phyloP scores from a whole-genome alignment of 2,888 invertebrate species.

The Mythimna albipuncta region DNA sequence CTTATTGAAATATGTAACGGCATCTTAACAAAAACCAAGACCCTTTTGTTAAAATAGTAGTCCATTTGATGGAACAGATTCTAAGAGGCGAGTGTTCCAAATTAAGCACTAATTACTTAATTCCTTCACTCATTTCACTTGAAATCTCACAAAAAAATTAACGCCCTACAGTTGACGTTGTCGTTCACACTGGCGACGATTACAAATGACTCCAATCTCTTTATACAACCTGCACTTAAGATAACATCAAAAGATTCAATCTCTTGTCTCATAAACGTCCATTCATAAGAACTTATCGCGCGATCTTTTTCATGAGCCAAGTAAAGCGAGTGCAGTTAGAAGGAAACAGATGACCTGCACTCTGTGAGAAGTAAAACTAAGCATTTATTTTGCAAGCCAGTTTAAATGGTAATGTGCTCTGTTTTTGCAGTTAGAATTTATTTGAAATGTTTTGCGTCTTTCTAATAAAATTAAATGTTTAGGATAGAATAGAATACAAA shows the following conservation, averaged over 20 bases:
- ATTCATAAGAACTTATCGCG: slow-evolving; percentile 51
- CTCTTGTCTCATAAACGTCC: slow-evolving; percentile 52
- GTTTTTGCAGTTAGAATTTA: neutral
- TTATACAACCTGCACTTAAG: slow-evolving; percentile 50
- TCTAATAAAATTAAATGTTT: too few relatives aligned
- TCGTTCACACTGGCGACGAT: slow-evolving; percentile 28
- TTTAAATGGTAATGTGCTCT: slow-evolving; percentile 6
- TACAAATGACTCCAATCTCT: slow-evolving; percentile 34
- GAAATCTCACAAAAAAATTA: neutral
- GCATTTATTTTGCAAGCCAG: slow-evolving; percentile 10
- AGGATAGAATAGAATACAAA: too few relatives aligned
- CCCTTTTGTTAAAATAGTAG: neutral
- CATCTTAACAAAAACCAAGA: neutral
- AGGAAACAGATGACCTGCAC: slow-evolving; percentile 27
- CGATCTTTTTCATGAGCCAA: slow-evolving; percentile 37
- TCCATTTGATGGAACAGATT: neutral
- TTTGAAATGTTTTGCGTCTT: too few relatives aligned
- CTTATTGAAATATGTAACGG: too few relatives aligned
- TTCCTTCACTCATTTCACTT: neutral
- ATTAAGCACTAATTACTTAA: neutral
- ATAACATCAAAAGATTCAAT: slow-evolving; percentile 56
- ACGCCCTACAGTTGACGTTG: neutral
- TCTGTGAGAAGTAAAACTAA: neutral
- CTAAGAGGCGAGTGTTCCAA: neutral
- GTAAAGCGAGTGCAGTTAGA: slow-evolving; percentile 32